phyloP scores from a whole-genome alignment of 2,797 vertebrate species.

The Diglossa cyanea region DNA sequence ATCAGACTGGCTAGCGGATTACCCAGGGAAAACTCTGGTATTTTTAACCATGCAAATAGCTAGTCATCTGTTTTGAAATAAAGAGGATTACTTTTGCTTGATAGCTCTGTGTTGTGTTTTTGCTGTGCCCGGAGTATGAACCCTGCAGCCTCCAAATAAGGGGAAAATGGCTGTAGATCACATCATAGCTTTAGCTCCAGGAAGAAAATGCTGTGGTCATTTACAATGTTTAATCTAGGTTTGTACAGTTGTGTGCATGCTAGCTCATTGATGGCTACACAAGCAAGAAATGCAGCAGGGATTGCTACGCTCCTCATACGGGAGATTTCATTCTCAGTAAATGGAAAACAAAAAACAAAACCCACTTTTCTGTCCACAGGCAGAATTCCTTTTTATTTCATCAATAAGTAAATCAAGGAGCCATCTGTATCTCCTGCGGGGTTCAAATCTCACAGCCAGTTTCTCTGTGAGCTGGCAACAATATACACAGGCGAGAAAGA shows the following conservation, averaged over 20 bases:
- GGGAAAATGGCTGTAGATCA: neutral
- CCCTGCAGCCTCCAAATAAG: conserved; percentile 59
- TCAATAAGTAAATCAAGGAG: neutral
- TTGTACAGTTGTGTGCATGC: neutral
- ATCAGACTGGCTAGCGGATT: conserved; percentile 32
- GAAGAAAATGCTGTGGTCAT: conserved; percentile 4
- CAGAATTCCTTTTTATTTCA: conserved; percentile 14
- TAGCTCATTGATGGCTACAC: neutral
- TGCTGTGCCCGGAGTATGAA: conserved; percentile 55
- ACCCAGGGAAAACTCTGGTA: conserved; percentile 68
- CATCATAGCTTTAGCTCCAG: neutral
- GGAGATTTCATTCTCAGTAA: neutral
- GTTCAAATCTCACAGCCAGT: neutral
- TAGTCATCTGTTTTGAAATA: conserved; percentile 73
- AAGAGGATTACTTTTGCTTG: conserved; percentile 72
- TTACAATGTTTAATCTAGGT: conserved; percentile 7
- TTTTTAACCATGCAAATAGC: conserved; percentile 75
- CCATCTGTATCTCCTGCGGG: neutral
- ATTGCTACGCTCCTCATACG: neutral
- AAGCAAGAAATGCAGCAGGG: neutral
- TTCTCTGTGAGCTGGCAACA: conserved; percentile 5
- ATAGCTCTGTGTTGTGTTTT: conserved; percentile 61
- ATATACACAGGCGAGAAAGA: neutral
- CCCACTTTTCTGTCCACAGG: neutral
- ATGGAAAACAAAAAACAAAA: neutral